These are phyloP conservation scores for Megathymus violae DNA, from an alignment of 1,140 invertebrate species.

Conservation along the genomic window DNA sequence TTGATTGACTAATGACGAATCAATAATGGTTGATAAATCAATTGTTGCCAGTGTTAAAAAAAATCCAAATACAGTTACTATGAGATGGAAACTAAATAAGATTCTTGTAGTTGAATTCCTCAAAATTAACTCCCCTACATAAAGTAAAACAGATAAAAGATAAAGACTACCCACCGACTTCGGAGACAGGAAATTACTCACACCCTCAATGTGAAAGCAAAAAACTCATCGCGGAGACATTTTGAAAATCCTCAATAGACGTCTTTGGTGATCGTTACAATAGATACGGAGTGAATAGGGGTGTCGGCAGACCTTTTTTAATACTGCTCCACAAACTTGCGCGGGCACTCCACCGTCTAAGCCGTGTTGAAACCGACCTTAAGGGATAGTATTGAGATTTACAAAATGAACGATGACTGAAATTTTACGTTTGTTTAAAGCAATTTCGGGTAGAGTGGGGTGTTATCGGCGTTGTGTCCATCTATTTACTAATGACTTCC, in stretches of 20 bases:
- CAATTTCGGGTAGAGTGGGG: conserved; percentile 73
- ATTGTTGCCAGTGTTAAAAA: no score
- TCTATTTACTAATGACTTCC: conserved; percentile 83
- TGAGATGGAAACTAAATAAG: no score
- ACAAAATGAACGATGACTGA: conserved; percentile 4
- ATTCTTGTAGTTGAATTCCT: no score
- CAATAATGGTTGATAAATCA: no score
- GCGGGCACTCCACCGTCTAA: conserved; percentile 16
- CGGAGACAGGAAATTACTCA: conserved; percentile 55
- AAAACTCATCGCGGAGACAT: conserved; percentile 55
- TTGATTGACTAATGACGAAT: no score
- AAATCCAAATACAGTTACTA: no score
- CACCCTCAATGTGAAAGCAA: conserved; percentile 48
- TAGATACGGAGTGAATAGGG: conserved; percentile 65
- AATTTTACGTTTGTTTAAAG: conserved; percentile 47
- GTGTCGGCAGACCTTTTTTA: conserved; percentile 74
- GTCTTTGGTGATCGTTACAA: conserved; percentile 70
- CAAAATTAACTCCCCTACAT: no score
- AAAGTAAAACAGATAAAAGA: background rate
- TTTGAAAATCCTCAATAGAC: conserved; percentile 63
- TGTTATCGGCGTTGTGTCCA: conserved; percentile 72
- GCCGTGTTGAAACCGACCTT: conserved; percentile 33
- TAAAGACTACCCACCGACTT: conserved; percentile 19
- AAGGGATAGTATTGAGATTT: conserved; percentile 14
- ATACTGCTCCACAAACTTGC: conserved; percentile 49